These are phyloP conservation scores for Amphiprion clarkii DNA, from an alignment of 2,797 vertebrate species.

Conservation along the genomic window DNA sequence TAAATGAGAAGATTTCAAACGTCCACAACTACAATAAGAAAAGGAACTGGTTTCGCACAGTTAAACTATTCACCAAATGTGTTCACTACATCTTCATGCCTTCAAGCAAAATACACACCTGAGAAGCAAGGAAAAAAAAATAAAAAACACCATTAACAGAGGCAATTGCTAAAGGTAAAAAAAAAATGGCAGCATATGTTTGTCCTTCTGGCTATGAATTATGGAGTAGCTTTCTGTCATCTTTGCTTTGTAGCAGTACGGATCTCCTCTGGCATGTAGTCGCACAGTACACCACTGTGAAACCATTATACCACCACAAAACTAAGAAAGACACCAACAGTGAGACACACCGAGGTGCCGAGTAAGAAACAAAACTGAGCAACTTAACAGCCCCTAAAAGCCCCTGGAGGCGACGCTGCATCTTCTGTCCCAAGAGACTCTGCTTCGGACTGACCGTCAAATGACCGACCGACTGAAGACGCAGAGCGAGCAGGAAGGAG, in stretches of 20 bases:
- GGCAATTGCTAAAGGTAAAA: constrained; percentile 53
- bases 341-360: constrained; percentile 9
- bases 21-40: background rate
- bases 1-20: constrained; percentile 15
- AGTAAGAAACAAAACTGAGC: constrained; percentile 25
- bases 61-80: background rate
- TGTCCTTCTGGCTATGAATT: constrained; percentile 73
- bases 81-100: constrained; percentile 16
- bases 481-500: constrained; percentile 10
- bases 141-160: constrained; percentile 37
- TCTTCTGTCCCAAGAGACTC: constrained; percentile 14
- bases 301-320: constrained; percentile 37
- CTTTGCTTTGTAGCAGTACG: constrained; percentile 49
- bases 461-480: background rate
- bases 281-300: constrained; percentile 35
- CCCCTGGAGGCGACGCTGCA: constrained; percentile 20
- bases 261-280: constrained; percentile 38
- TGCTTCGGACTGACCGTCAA: constrained; percentile 19
- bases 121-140: constrained; percentile 24
- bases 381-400: constrained; percentile 24
- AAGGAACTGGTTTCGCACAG: background rate
- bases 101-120: constrained; percentile 46
- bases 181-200: constrained; percentile 60
- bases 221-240: constrained; percentile 68
- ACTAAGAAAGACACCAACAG: constrained; percentile 27